Evolutionary conservation across 1,140 invertebrate species (phyloP), one percentile per base, ranked within the genome.

Genomic region (Condylostylus longicornis): DNA sequence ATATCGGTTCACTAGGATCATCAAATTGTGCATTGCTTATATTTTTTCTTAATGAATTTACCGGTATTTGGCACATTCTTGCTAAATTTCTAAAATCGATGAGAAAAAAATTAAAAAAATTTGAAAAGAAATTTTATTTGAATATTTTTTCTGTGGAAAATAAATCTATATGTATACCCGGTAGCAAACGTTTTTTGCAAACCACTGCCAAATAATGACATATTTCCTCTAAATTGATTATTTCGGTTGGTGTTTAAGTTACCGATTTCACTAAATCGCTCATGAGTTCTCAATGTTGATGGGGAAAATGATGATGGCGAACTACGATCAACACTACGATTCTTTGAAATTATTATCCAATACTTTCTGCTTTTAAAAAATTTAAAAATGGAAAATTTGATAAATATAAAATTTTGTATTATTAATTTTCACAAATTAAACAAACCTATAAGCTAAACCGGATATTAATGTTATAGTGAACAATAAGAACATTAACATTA

Each of bases 1-100:
- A 91, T 43, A 91, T 90, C 2, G 86, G 86, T 57, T 90, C 87
- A 50, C 84, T 89, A 8, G 84, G 84, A 58, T 90, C 85, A 47
- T 81, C 75, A 44, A 80, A 82, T 17, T 61, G 51, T 31, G 23
- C 38, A 21, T 46, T 46, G 22, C 31, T 39, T 31, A 40, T 33
- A 12, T 21, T 39, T 31, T 43, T 55, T 35, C 56, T 51, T 36
- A 61, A 55, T 34, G 58, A 57, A 50, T 61, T 61, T 13, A 61
- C 58, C 18, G 58, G 58, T 40, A 61, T 43, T 42, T 61, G 58
- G 48, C 58, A 61, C 53, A 61, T 61, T 41, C 58, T 50, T 21
- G 58, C 55, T 46, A 61, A 40, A 46, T 61, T 61, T 45, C 58
- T 59, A 35, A 18, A 42, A 33, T 25, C 7, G 23, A 8, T 25